phyloP scores from a whole-genome alignment of 2,113 vertebrate genomes.

The Coreoperca whiteheadi region DNA sequence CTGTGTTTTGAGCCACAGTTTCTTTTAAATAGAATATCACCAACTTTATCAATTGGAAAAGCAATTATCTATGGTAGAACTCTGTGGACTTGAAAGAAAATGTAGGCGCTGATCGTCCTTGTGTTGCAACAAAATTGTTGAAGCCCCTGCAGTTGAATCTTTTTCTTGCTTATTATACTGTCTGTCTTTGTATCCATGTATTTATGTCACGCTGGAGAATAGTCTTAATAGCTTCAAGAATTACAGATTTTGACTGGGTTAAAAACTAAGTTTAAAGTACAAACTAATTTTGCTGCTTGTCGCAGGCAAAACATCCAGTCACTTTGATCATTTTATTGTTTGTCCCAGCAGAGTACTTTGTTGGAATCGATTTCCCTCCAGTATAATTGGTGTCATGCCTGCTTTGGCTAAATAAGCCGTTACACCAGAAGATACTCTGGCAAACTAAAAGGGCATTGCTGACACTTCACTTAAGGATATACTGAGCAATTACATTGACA shows the following conservation, averaged over 20 bases:
- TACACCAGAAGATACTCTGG: constrained; percentile 51
- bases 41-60: constrained; percentile 24
- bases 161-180: constrained; percentile 1
- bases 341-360: constrained; percentile 58
- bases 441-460: constrained; percentile 60
- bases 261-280: constrained; percentile 48
- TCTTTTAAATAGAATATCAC: constrained; percentile 22
- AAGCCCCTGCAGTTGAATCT: not conserved
- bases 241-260: constrained; percentile 33
- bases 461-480: constrained; percentile 56
- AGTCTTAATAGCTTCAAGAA: constrained; percentile 42
- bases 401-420: constrained; percentile 77
- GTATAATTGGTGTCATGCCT: constrained; percentile 74
- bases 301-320: constrained; percentile 45
- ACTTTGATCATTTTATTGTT: constrained; percentile 71
- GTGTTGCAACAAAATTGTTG: not conserved
- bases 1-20: not conserved
- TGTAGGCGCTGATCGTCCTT: constrained; percentile 6
- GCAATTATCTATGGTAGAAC: constrained; percentile 21
- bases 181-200: not conserved
- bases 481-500: constrained; percentile 45
- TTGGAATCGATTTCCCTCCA: constrained; percentile 70
- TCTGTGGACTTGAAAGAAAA: not conserved
- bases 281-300: constrained; percentile 52
- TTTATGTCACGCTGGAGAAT: constrained; percentile 15